A percentile compares a stretch with the other conserved stretches of the same genome.
These are phyloP conservation scores for Helicorthomorpha holstii DNA, from an alignment of 1,140 invertebrate species.

Conservation along the genomic window DNA sequence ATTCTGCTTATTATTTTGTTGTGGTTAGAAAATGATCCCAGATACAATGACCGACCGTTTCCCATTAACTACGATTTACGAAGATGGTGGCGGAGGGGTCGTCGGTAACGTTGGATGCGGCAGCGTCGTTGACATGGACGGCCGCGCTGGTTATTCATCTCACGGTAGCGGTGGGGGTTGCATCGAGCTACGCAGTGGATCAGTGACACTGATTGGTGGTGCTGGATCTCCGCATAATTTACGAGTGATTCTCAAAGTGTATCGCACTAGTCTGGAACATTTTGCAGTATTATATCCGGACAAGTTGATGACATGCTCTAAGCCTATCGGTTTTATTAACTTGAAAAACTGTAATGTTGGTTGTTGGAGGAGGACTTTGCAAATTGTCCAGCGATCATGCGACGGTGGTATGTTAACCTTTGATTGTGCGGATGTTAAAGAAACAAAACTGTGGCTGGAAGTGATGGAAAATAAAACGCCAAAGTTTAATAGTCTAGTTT, in stretches of 20 bases:
- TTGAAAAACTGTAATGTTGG: conserved; percentile 5
- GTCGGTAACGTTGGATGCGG: no score
- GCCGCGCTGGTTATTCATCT: no score
- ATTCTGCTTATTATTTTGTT: no score
- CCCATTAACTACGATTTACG: no score
- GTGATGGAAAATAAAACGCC: not conserved
- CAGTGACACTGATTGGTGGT: not conserved
- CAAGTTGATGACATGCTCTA: not conserved
- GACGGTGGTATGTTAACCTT: not conserved
- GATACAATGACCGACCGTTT: no score
- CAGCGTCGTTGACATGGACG: no score
- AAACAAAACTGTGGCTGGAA: not conserved
- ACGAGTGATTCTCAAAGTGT: conserved; percentile 5
- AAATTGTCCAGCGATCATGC: conserved; percentile 3
- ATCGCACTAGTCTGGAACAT: conserved; percentile 7
- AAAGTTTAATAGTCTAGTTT: no score
- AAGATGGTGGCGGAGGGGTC: no score
- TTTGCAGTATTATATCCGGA: conserved; percentile 7
- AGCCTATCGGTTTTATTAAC: conserved; percentile 5
- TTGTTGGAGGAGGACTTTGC: not conserved
- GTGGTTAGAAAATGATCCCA: no score
- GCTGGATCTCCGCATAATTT: not conserved
- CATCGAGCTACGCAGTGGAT: not conserved
- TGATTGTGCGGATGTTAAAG: not conserved
- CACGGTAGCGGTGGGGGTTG: no score